These are phyloP conservation scores for Druceiella hillmani DNA, from an alignment of 2,888 invertebrate genomes.

Conservation along the genomic window DNA sequence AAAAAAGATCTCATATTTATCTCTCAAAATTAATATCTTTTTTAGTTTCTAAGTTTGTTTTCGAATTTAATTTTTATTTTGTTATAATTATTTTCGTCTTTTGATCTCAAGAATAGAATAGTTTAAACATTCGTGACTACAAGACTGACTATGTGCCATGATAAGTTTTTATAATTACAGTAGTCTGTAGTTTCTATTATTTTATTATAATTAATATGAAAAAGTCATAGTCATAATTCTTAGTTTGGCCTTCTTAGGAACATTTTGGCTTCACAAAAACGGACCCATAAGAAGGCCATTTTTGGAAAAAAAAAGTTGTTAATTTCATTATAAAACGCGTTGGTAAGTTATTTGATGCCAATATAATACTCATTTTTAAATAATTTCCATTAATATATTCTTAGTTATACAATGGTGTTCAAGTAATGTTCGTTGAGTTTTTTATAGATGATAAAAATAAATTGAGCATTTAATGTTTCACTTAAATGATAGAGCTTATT, in stretches of 20 bases:
- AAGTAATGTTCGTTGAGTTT: slow-evolving; percentile 13
- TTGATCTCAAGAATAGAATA: slow-evolving; percentile 12
- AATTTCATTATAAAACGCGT: slow-evolving; percentile 14
- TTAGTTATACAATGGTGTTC: slow-evolving; percentile 15
- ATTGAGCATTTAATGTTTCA: slow-evolving; percentile 12
- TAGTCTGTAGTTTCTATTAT: too few species aligned
- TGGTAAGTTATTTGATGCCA: too few species aligned
- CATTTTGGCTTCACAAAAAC: slow-evolving; percentile 20
- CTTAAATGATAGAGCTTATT: background rate
- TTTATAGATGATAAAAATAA: slow-evolving; percentile 9
- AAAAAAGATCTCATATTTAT: slow-evolving; percentile 21
- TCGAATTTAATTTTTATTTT: slow-evolving; percentile 16
- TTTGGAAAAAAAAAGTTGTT: too few species aligned
- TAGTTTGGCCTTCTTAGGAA: slow-evolving; percentile 19
- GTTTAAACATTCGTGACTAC: slow-evolving; percentile 16
- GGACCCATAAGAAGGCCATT: slow-evolving; percentile 18
- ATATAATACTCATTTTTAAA: slow-evolving; percentile 13
- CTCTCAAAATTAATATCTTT: slow-evolving; percentile 9
- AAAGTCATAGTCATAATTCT: too few species aligned
- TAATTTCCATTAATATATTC: slow-evolving; percentile 12
- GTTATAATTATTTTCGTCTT: slow-evolving; percentile 11
- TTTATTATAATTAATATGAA: too few species aligned
- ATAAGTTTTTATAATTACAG: too few species aligned
- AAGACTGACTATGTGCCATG: slow-evolving; percentile 14
- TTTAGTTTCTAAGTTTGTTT: slow-evolving; percentile 19